phyloP scores from a whole-genome alignment of 2,113 vertebrate species.

The Myrmecophaga tridactyla region DNA sequence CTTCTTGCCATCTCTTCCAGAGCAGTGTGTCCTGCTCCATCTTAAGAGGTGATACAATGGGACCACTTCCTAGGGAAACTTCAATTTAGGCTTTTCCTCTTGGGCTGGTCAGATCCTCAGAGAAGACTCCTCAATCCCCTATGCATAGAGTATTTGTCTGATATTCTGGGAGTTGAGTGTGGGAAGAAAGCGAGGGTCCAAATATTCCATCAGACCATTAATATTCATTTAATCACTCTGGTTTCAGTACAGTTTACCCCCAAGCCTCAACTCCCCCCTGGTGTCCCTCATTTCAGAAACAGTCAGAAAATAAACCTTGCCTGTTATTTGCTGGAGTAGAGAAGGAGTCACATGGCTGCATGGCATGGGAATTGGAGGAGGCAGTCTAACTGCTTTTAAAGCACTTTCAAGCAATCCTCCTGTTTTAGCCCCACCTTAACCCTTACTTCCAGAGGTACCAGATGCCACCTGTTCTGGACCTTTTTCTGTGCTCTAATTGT shows the following conservation, averaged over 20 bases:
- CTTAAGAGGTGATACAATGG: not conserved
- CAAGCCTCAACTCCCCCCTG: not conserved
- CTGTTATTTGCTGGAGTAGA: not conserved
- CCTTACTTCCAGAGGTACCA: not conserved
- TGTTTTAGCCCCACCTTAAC: not conserved
- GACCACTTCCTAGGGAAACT: not conserved
- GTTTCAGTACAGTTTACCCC: not conserved
- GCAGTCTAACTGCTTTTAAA: not conserved
- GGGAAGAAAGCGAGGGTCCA: not conserved
- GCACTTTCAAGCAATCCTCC: not conserved
- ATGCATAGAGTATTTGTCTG: not conserved
- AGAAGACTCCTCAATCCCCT: not conserved
- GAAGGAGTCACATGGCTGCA: not conserved
- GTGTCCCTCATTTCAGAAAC: not conserved
- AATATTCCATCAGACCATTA: not conserved
- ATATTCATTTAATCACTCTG: not conserved
- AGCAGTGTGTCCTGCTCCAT: not conserved
- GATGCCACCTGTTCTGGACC: not conserved
- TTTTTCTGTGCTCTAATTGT: not conserved
- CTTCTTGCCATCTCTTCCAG: not conserved
- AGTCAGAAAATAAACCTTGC: not conserved
- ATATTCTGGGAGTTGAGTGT: not conserved
- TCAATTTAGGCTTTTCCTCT: not conserved
- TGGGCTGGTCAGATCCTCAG: not conserved
- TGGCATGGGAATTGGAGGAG: rapidly evolving